Conservation (phyloP, 2,888 invertebrate species). For the Heliconius hortense region DNA sequence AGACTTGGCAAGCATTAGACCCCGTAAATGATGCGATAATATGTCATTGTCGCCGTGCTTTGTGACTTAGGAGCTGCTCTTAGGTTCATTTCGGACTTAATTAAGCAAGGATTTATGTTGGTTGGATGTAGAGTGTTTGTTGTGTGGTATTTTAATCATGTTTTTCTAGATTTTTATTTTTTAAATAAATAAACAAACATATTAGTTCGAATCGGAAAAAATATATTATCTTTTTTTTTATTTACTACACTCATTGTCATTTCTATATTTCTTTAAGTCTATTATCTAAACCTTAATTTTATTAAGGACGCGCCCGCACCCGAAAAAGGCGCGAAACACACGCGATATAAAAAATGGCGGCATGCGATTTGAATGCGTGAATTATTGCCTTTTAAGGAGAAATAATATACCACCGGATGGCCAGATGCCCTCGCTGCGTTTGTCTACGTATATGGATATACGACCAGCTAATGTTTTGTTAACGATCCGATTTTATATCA, state of each 20-base stretch:
- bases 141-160: slow-evolving; percentile 20
- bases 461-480: slow-evolving; percentile 14
- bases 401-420: slow-evolving; percentile 68
- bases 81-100: slow-evolving; percentile 40
- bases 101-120: slow-evolving; percentile 39
- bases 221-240: background rate
- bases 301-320: slow-evolving; percentile 80
- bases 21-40: slow-evolving; percentile 59
- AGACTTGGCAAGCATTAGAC: slow-evolving; percentile 64
- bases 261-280: slow-evolving; percentile 60
- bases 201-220: background rate
- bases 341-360: slow-evolving; percentile 82
- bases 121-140: slow-evolving; percentile 24
- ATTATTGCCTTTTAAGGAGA: slow-evolving; percentile 79
- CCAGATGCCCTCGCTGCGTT: slow-evolving; percentile 48
- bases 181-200: background rate
- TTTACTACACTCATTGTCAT: slow-evolving; percentile 21
- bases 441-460: slow-evolving; percentile 14
- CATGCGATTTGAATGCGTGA: slow-evolving; percentile 80
- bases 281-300: slow-evolving; percentile 74
- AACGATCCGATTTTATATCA: slow-evolving; percentile 12
- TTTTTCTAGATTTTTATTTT: background rate
- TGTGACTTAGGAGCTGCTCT: slow-evolving; percentile 44
- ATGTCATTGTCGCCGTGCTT: slow-evolving; percentile 60
- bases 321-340: slow-evolving; percentile 82